These are phyloP conservation scores for Zaprionus kolodkinae DNA, from an alignment of 1,140 invertebrate genomes.

Conservation along the genomic window DNA sequence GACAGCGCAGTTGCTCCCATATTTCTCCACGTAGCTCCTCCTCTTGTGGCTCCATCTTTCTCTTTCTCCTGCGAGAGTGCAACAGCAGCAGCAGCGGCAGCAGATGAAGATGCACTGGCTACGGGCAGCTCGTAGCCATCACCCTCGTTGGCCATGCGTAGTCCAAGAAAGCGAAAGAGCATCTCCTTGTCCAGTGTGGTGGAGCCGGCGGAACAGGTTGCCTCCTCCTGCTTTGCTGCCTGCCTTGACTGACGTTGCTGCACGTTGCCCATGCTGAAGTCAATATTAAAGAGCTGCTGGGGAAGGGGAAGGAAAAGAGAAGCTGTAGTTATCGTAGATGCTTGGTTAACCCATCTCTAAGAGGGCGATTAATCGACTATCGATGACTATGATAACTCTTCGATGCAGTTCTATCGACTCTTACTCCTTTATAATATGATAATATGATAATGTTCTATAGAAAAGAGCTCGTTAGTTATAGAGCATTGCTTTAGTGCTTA, in stretches of 20 bases:
- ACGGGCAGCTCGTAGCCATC: conserved; percentile 10
- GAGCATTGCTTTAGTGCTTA: neutral
- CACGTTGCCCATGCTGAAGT: neutral
- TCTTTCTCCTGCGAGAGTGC: neutral
- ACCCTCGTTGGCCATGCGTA: conserved; percentile 38
- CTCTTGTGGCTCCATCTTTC: too few species aligned
- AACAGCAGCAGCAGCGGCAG: too few species aligned
- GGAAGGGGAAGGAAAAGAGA: neutral
- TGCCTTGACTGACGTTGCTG: neutral
- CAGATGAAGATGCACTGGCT: too few species aligned
- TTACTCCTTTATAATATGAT: neutral
- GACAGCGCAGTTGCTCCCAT: neutral
- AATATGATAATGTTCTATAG: too few species aligned
- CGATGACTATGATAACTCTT: neutral
- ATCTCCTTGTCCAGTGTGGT: conserved; percentile 14
- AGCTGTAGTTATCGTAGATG: neutral
- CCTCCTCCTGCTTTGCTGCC: neutral
- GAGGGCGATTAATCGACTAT: neutral
- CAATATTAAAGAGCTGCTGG: neutral
- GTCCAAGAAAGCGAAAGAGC: conserved; percentile 30
- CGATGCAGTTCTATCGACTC: too few species aligned
- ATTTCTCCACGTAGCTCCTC: neutral
- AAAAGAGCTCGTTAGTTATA: neutral
- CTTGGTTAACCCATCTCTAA: neutral
- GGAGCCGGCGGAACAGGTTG: too few species aligned